phyloP scores from a whole-genome alignment of 2,797 vertebrate genomes.

The Anguilla marmorata region DNA sequence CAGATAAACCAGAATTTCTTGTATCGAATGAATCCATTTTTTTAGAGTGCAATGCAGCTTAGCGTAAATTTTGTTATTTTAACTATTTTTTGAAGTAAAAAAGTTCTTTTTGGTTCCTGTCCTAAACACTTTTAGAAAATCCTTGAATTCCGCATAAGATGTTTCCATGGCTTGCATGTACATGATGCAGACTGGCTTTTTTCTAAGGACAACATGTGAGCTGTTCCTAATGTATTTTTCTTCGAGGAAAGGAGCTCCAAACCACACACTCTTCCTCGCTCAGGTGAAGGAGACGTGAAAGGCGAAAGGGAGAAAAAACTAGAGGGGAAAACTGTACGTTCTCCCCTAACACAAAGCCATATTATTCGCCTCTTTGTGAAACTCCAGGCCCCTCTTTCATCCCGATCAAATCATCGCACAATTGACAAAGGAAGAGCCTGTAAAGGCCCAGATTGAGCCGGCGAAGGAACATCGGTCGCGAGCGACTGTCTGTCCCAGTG shows the following conservation, averaged over 20 bases:
- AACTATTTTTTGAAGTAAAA: background rate
- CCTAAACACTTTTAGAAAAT: background rate
- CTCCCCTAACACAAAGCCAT: constrained; percentile 50
- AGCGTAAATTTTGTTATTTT: background rate
- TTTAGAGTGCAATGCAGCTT: background rate
- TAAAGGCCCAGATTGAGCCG: background rate
- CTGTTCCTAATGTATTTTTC: constrained; percentile 15
- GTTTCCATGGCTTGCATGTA: background rate
- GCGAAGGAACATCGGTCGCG: constrained; percentile 11
- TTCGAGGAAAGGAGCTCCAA: constrained; percentile 1
- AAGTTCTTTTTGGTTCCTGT: constrained; percentile 14
- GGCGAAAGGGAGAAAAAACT: constrained; percentile 39
- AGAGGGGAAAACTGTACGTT: constrained; percentile 41
- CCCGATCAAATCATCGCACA: constrained; percentile 17
- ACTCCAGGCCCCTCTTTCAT: constrained; percentile 8
- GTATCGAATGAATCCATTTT: background rate
- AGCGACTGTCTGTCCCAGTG: constrained; percentile 46
- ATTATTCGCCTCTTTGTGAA: constrained; percentile 51
- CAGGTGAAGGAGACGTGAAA: constrained; percentile 35
- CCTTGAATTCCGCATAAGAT: background rate
- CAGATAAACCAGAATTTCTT: constrained; percentile 28
- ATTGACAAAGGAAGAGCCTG: constrained; percentile 38
- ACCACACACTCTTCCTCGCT: constrained; percentile 21
- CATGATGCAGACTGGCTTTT: background rate
- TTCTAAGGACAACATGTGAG: background rate